phyloP scores from a whole-genome alignment of 2,888 invertebrate species.

The Sinotaia quadrata region DNA sequence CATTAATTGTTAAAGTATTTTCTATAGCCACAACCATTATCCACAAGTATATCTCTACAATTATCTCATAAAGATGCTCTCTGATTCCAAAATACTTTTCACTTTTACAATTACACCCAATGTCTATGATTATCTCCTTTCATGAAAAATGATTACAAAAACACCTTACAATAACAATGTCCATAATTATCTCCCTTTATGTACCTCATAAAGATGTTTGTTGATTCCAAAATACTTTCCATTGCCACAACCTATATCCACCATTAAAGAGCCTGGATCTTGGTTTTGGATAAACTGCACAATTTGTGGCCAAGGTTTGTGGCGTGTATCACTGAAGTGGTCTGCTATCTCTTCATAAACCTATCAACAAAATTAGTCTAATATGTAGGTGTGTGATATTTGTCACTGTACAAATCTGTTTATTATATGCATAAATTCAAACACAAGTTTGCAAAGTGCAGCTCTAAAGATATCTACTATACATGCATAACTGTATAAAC shows the following conservation, averaged over 20 bases:
- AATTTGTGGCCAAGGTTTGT: constrained; percentile 95
- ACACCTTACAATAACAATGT: too few relatives aligned
- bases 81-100: too few relatives aligned
- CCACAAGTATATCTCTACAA: background rate
- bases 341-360: constrained; percentile 95
- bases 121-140: too few relatives aligned
- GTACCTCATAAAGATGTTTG: constrained; percentile 78
- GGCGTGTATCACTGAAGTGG: constrained; percentile 95
- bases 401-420: too few relatives aligned
- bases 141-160: too few relatives aligned
- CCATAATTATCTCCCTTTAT: too few relatives aligned
- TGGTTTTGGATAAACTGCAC: constrained; percentile 80
- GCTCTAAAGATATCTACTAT: too few relatives aligned
- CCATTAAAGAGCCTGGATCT: constrained; percentile 79
- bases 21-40: background rate
- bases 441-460: too few relatives aligned
- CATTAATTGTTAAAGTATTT: too few relatives aligned
- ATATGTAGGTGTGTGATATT: background rate
- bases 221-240: constrained; percentile 91
- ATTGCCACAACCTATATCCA: constrained; percentile 97
- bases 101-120: too few relatives aligned
- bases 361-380: constrained; percentile 69
- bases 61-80: constrained; percentile 12
- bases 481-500: too few relatives aligned
- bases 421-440: too few relatives aligned